A percentile compares a stretch with the other conserved stretches of the same genome.
These are phyloP conservation scores for Todiramphus chloris DNA, from an alignment of 2,113 vertebrate species.

Conservation along the genomic window DNA sequence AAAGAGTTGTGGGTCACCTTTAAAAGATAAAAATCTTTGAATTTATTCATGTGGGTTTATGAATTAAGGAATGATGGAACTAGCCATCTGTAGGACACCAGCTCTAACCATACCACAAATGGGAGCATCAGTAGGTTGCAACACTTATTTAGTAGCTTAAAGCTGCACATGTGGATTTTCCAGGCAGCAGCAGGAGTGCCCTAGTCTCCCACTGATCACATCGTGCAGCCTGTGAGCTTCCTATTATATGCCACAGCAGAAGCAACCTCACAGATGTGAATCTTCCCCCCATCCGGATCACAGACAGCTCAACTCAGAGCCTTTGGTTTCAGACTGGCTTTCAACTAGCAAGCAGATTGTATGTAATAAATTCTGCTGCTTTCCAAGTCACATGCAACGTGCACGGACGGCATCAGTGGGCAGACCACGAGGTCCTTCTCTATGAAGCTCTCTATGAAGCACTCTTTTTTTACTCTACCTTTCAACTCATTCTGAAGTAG, in stretches of 20 bases:
- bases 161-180: not conserved
- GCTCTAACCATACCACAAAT: not conserved
- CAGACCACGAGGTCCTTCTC: not conserved
- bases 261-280: not conserved
- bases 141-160: not conserved
- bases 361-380: not conserved
- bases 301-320: not conserved
- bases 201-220: not conserved
- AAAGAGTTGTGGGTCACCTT: not conserved
- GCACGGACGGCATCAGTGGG: rapidly evolving
- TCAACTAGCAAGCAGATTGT: not conserved
- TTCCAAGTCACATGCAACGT: rapidly evolving
- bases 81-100: not conserved
- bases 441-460: not conserved
- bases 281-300: not conserved
- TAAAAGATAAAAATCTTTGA: not conserved
- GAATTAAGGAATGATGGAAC: not conserved
- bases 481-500: not conserved
- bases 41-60: not conserved
- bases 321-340: not conserved
- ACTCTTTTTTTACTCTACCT: not conserved
- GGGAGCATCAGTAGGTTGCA: not conserved
- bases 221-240: not conserved
- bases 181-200: not conserved
- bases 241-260: not conserved